These are phyloP conservation scores for Lepetodrilus schrolli DNA, from an alignment of 2,888 invertebrate species.

Conservation along the genomic window DNA sequence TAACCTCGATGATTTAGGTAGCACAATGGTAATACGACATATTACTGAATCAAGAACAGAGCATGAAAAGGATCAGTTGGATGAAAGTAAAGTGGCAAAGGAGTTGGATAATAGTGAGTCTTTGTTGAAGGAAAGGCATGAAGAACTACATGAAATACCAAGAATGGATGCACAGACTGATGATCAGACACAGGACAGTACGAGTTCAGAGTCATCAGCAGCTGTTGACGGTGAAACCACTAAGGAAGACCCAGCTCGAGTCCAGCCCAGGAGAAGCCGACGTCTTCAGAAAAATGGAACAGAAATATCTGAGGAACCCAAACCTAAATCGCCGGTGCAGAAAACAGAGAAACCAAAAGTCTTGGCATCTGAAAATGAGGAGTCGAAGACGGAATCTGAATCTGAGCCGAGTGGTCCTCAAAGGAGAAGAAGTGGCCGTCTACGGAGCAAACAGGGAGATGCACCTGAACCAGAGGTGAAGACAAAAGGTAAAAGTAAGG, in stretches of 20 bases:
- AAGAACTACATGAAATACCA: no score
- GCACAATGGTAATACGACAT: no score
- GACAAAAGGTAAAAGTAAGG: not conserved
- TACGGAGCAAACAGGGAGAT: conserved; percentile 3
- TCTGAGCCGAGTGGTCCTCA: not conserved
- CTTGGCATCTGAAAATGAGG: not conserved
- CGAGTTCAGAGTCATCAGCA: not conserved
- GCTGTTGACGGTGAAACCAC: not conserved
- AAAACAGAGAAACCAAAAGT: not conserved
- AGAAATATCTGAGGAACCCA: not conserved
- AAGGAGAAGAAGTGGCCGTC: conserved; percentile 18
- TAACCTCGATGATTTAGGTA: no score
- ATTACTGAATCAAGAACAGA: no score
- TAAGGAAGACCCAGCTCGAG: not conserved
- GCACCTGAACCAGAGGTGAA: not conserved
- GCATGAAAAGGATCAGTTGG: no score
- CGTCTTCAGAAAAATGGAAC: not conserved
- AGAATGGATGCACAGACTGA: no score
- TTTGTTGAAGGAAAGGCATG: no score
- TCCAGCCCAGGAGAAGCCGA: not conserved
- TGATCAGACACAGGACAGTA: no score
- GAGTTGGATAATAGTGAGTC: no score
- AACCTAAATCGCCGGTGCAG: not conserved
- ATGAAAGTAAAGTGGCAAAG: no score
- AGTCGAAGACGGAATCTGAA: not conserved